Percentiles rank a stretch among this genome's conserved stretches.
Evolutionary conservation across 2,113 vertebrate genomes (phyloP).

Genomic region (Megaleporinus macrocephalus): DNA sequence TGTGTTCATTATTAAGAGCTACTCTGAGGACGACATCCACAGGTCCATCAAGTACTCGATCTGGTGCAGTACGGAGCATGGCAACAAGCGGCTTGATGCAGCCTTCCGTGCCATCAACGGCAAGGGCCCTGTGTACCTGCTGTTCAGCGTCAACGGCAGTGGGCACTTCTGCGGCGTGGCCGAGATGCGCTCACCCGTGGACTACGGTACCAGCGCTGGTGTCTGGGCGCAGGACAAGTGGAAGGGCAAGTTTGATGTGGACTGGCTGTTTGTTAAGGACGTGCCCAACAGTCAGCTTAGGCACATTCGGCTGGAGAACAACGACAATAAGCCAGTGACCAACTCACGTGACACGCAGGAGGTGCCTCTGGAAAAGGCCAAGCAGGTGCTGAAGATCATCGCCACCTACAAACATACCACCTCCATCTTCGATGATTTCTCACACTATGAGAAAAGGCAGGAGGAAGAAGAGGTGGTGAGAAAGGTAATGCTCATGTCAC

Average conservation of each 20-base stretch:
- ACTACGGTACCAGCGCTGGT: conserved; percentile 96
- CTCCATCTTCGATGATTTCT: conserved; percentile 99
- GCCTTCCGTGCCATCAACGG: conserved; percentile 89
- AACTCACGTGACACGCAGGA: conserved; percentile 99
- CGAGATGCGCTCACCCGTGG: conserved; percentile 97
- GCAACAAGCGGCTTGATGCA: conserved; percentile 93
- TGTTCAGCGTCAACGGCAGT: conserved; percentile 98
- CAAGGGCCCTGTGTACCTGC: conserved; percentile 92
- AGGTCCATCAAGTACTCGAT: conserved; percentile 99
- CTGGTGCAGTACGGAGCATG: conserved; percentile 98
- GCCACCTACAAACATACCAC: conserved; percentile 97
- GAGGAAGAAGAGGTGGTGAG: conserved; percentile 98
- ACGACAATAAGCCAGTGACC: conserved; percentile 99
- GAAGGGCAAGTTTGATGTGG: conserved; percentile 98
- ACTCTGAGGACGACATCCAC: conserved; percentile 97
- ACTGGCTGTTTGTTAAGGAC: conserved; percentile 99
- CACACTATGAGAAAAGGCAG: conserved; percentile 98
- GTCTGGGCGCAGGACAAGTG: conserved; percentile 99
- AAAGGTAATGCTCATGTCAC: conserved; percentile 80
- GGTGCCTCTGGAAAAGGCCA: conserved; percentile 97
- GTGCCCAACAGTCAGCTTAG: conserved; percentile 97
- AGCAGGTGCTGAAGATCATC: conserved; percentile 97
- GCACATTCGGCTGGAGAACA: conserved; percentile 98
- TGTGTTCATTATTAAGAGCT: conserved; percentile 98
- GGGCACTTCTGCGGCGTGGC: conserved; percentile 98